Conservation (phyloP, 2,113 vertebrate species). For the Nymphicus hollandicus region DNA sequence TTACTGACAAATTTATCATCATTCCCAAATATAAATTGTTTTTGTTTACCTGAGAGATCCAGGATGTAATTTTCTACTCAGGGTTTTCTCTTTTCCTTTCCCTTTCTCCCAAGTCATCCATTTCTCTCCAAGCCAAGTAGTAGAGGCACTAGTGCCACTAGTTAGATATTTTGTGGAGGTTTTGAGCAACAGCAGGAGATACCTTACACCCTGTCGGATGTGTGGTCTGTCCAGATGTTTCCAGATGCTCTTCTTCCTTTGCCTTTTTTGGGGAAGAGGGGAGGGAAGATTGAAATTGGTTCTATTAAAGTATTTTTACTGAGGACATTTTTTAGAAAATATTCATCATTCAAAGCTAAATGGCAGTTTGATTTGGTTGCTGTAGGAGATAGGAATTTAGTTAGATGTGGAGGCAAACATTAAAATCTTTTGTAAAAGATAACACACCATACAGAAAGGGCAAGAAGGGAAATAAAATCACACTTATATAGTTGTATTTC, state of each 20-base stretch:
- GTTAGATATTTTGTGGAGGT: neutral
- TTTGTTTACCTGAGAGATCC: neutral
- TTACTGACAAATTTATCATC: neutral
- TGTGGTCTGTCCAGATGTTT: neutral
- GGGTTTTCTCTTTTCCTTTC: accelerated
- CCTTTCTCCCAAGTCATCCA: too few species aligned
- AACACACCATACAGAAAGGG: neutral
- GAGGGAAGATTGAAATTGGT: neutral
- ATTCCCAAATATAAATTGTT: neutral
- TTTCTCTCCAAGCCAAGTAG: too few species aligned
- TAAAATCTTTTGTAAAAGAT: neutral
- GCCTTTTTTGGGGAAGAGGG: accelerated
- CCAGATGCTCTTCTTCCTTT: neutral
- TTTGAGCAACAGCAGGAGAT: neutral
- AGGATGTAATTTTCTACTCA: neutral
- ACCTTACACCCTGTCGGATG: accelerated
- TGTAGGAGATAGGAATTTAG: neutral
- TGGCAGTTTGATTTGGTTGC: neutral
- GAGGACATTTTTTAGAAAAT: neutral
- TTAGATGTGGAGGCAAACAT: neutral
- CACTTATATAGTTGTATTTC: neutral
- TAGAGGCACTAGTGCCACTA: neutral
- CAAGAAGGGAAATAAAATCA: neutral
- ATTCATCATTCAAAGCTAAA: neutral
- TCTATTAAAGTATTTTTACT: neutral